A percentile compares a stretch with the other conserved stretches of the same genome.
phyloP scores from a whole-genome alignment of 2,888 invertebrate genomes.

The Rugalucina vietnamica region DNA sequence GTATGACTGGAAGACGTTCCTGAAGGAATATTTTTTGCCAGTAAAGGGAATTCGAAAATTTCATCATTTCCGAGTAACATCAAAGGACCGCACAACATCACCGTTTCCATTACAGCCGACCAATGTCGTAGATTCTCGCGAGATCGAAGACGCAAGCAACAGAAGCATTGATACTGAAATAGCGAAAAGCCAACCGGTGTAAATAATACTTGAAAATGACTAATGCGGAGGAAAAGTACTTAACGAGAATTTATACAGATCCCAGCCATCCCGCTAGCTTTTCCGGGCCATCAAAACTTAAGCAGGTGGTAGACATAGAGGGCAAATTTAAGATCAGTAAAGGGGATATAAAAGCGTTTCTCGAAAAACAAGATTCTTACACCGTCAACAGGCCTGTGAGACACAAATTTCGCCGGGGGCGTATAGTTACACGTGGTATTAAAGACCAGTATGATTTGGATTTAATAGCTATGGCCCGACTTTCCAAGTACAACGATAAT shows the following conservation, averaged over 20 bases:
- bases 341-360: neutral
- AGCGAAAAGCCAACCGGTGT: no score
- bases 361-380: constrained; percentile 13
- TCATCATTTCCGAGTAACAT: no score
- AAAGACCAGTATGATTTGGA: constrained; percentile 7
- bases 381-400: constrained; percentile 13
- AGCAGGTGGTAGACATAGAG: neutral
- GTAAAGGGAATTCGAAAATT: no score
- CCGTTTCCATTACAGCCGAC: no score
- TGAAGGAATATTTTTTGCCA: no score
- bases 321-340: neutral
- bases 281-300: constrained; percentile 12
- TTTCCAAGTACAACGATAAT: constrained; percentile 1
- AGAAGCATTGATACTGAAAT: no score
- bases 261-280: neutral
- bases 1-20: no score
- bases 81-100: no score
- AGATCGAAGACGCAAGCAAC: no score
- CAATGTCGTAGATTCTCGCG: no score
- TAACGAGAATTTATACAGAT: neutral
- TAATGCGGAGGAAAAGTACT: neutral
- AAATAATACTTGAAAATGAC: no score
- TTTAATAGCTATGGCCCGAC: constrained; percentile 11
- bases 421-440: neutral
- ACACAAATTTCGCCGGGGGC: neutral